These are phyloP conservation scores for Pantherophis guttatus DNA, from an alignment of 2,113 vertebrate species.

Conservation along the genomic window DNA sequence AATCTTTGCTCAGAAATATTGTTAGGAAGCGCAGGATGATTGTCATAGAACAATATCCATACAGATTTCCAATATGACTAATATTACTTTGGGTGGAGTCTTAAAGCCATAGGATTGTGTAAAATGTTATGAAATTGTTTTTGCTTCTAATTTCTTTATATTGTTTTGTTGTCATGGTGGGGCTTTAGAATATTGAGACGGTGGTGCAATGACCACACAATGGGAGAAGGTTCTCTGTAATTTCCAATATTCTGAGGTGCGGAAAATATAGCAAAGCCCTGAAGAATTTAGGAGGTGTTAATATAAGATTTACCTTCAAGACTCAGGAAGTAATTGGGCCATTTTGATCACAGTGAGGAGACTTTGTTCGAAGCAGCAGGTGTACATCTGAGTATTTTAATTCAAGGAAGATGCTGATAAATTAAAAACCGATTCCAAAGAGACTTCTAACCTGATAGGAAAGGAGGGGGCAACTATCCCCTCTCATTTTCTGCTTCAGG, in stretches of 20 bases:
- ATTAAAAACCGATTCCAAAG: background rate
- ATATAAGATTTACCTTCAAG: background rate
- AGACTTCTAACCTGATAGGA: background rate
- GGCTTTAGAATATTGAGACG: constrained; percentile 14
- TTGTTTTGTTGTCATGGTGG: background rate
- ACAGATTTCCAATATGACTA: background rate
- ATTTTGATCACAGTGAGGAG: background rate
- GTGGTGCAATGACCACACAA: background rate
- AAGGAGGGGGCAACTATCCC: background rate
- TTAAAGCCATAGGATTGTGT: background rate
- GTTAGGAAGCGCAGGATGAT: background rate
- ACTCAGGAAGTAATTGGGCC: background rate
- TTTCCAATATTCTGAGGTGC: background rate
- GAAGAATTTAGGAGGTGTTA: background rate
- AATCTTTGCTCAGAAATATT: background rate
- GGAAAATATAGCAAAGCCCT: background rate
- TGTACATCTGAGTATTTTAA: background rate
- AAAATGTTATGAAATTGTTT: background rate
- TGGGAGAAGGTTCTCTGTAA: background rate
- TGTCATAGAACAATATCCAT: background rate
- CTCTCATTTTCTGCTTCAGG: background rate
- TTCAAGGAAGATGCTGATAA: constrained; percentile 2
- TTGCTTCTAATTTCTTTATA: constrained; percentile 25
- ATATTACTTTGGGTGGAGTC: background rate
- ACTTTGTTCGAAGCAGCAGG: background rate